Percentiles rank a stretch among this genome's conserved stretches.
Evolutionary conservation across 2,113 vertebrate genomes (phyloP).

Genomic region (Cynopterus brachyotis): DNA sequence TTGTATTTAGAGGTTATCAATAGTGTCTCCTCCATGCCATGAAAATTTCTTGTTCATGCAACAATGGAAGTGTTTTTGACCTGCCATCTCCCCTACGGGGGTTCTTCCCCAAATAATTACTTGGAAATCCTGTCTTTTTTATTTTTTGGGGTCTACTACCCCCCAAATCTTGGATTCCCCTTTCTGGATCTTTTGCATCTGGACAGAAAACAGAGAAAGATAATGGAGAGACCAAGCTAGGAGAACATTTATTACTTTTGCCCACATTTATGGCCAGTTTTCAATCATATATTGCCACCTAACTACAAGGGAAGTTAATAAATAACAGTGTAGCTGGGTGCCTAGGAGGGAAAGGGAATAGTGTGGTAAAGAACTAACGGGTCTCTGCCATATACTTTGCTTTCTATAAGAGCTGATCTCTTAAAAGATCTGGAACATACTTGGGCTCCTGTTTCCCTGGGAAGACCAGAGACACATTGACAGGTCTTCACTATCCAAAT

Average conservation of each 20-base stretch:
- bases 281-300: not conserved
- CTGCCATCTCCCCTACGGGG: not conserved
- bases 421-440: not conserved
- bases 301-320: not conserved
- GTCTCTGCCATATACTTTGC: not conserved
- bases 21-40: not conserved
- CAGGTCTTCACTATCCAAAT: not conserved
- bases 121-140: not conserved
- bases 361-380: not conserved
- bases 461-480: not conserved
- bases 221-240: not conserved
- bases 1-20: not conserved
- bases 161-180: not conserved
- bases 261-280: not conserved
- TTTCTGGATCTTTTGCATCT: not conserved
- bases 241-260: not conserved
- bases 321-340: not conserved
- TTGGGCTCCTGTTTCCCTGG: not conserved
- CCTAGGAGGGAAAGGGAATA: not conserved
- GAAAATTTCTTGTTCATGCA: not conserved
- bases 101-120: not conserved
- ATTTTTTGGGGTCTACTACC: not conserved
- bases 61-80: not conserved
- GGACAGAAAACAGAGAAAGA: not conserved
- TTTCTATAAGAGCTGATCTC: not conserved